phyloP scores from a whole-genome alignment of 2,888 invertebrate species.

The Panzeria rudis region DNA sequence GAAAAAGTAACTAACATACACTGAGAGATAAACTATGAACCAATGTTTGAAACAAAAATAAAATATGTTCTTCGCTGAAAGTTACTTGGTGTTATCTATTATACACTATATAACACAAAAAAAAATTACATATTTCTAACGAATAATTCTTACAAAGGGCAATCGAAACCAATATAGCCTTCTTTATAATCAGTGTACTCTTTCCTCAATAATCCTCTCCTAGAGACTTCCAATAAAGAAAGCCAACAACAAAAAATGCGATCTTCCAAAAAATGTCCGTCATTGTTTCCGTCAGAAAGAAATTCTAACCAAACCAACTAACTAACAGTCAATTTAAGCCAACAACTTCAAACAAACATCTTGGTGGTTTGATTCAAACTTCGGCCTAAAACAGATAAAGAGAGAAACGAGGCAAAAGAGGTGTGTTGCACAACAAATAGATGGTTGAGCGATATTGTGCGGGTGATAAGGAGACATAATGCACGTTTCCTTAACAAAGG shows the following conservation, averaged over 20 bases:
- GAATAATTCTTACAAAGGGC: too few species aligned
- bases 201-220: neutral
- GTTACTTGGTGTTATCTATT: too few species aligned
- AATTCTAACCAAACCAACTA: conserved; percentile 13
- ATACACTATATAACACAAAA: too few species aligned
- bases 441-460: conserved; percentile 68
- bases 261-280: conserved; percentile 48
- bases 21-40: conserved; percentile 11
- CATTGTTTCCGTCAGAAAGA: conserved; percentile 29
- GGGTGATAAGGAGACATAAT: conserved; percentile 72
- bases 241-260: neutral
- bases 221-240: neutral
- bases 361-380: neutral
- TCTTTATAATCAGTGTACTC: conserved; percentile 35
- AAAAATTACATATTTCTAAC: too few species aligned
- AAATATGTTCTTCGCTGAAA: too few species aligned
- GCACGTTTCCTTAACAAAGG: conserved; percentile 63
- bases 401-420: neutral
- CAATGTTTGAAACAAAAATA: too few species aligned
- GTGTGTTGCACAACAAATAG: conserved; percentile 5
- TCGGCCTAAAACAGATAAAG: neutral
- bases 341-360: neutral
- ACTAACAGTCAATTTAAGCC: conserved; percentile 34
- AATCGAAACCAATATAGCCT: neutral
- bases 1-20: conserved; percentile 23